Percentiles rank a stretch among this genome's conserved stretches.
Evolutionary conservation across 2,888 invertebrate genomes (phyloP).

Genomic region (Ophion slaviceki): DNA sequence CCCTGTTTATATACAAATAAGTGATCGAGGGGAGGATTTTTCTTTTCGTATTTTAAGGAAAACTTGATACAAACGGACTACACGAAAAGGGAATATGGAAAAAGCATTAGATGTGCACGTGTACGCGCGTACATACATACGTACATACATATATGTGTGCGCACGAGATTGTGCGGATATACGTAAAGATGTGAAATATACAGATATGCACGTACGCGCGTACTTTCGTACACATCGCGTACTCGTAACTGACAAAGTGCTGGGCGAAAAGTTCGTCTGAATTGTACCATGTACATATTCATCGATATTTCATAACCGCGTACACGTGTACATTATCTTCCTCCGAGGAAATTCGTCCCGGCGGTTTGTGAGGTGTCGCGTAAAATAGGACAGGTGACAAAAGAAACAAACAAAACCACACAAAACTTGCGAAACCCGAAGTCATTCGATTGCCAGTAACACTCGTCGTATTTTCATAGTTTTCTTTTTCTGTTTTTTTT

Average conservation of each 20-base stretch:
- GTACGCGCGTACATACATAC: not conserved
- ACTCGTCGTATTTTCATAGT: conserved; percentile 42
- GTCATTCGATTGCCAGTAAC: conserved; percentile 62
- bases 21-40: conserved; percentile 38
- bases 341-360: not conserved
- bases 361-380: not conserved
- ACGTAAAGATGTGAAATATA: not conserved
- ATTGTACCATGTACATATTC: conserved; percentile 27
- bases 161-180: too few relatives aligned
- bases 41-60: conserved; percentile 22
- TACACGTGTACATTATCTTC: not conserved
- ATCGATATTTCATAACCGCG: not conserved
- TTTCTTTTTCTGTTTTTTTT: conserved; percentile 25
- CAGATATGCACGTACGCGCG: not conserved
- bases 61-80: conserved; percentile 3
- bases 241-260: conserved; percentile 36
- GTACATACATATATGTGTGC: conserved; percentile 17
- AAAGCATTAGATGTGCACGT: conserved; percentile 27
- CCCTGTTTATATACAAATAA: conserved; percentile 61
- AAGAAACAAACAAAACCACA: not conserved
- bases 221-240: not conserved
- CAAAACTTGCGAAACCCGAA: conserved; percentile 43
- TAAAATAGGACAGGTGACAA: not conserved
- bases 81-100: conserved; percentile 26
- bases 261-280: not conserved